phyloP scores from a whole-genome alignment of 2,113 vertebrate species.

The Bubalus kerabau region DNA sequence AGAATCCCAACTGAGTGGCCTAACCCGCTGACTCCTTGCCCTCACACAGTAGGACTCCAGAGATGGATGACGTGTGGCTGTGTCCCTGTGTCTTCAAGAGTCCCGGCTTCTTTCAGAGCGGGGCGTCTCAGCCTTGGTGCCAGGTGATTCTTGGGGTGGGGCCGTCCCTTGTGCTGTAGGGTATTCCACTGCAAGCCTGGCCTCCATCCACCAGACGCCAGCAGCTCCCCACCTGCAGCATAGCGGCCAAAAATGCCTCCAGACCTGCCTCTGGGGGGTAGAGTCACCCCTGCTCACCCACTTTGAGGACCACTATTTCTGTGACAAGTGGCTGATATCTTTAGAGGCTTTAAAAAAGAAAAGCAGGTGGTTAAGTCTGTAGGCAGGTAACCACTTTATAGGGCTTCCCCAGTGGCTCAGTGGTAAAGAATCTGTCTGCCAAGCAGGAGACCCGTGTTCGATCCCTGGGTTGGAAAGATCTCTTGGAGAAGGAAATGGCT shows the following conservation, averaged over 20 bases:
- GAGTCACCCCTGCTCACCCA: fast-evolving
- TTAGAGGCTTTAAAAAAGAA: not conserved
- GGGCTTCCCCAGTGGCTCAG: not conserved
- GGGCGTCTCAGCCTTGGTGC: fast-evolving
- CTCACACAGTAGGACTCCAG: fast-evolving
- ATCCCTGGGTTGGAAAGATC: not conserved
- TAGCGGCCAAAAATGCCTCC: not conserved
- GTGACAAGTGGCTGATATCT: fast-evolving
- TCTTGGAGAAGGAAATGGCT: not conserved
- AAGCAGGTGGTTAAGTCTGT: not conserved
- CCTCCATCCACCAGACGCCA: not conserved
- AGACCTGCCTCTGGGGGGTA: too few species aligned
- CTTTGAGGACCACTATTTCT: not conserved
- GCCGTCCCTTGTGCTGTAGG: fast-evolving
- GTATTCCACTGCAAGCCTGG: fast-evolving
- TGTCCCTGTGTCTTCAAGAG: too few species aligned
- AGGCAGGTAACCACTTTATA: not conserved
- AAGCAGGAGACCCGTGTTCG: not conserved
- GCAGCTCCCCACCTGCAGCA: not conserved
- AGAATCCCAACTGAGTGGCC: not conserved
- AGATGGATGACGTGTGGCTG: fast-evolving
- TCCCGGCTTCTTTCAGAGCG: fast-evolving
- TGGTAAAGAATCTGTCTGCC: not conserved
- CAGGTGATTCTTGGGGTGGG: fast-evolving
- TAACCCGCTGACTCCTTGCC: not conserved